phyloP scores from a whole-genome alignment of 2,888 invertebrate genomes.

The Euplagia quadripunctaria region DNA sequence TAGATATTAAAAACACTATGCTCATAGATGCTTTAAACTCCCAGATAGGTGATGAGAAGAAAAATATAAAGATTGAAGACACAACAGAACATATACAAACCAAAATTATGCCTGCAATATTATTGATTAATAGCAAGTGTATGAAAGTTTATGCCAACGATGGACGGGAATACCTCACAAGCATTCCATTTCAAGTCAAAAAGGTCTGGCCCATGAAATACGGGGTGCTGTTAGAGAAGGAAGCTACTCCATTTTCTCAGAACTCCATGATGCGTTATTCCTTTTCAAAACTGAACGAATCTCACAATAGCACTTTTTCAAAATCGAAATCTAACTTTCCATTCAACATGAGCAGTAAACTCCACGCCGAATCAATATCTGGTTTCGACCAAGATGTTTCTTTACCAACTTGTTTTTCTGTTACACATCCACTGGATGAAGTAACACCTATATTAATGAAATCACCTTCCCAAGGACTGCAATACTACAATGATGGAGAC shows the following conservation, averaged over 20 bases:
- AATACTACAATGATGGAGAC: constrained; percentile 89
- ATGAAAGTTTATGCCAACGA: constrained; percentile 92
- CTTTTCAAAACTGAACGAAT: constrained; percentile 75
- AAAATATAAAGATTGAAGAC: constrained; percentile 82
- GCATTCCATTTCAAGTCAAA: constrained; percentile 93
- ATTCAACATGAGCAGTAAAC: constrained; percentile 76
- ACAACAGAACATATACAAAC: constrained; percentile 84
- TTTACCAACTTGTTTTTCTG: constrained; percentile 94
- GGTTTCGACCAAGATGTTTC: constrained; percentile 82
- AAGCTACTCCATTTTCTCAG: constrained; percentile 75
- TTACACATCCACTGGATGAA: constrained; percentile 96
- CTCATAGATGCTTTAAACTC: constrained; percentile 84
- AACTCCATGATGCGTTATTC: constrained; percentile 73
- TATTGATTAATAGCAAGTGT: constrained; percentile 92
- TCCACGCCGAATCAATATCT: constrained; percentile 74
- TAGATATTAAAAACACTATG: constrained; percentile 85
- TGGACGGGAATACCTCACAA: constrained; percentile 94
- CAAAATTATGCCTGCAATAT: constrained; percentile 89
- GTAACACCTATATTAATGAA: constrained; percentile 94
- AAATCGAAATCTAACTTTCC: constrained; percentile 66
- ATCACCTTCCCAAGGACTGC: constrained; percentile 86
- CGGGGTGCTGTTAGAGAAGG: constrained; percentile 94
- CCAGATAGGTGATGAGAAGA: constrained; percentile 82
- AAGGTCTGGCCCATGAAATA: constrained; percentile 95
- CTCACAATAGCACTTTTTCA: constrained; percentile 73